Evolutionary conservation across 2,797 vertebrate genomes (phyloP).

Genomic region (Urocyon cinereoargenteus): DNA sequence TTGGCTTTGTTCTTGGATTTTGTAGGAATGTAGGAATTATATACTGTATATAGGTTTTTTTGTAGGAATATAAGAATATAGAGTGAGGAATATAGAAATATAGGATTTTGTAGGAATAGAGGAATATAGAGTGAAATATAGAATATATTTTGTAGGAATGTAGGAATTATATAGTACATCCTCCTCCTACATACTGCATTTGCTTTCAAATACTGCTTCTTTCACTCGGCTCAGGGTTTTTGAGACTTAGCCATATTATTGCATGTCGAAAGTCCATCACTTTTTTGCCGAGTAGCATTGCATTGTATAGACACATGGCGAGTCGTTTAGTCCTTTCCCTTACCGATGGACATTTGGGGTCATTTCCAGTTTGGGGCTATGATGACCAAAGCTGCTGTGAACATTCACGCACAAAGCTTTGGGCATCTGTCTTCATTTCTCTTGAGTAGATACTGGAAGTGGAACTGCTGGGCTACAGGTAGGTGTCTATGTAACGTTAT

Average conservation of each 20-base stretch:
- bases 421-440: neutral
- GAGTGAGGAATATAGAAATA: neutral
- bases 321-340: neutral
- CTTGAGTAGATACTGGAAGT: neutral
- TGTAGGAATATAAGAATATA: neutral
- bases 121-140: too few species aligned
- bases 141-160: neutral
- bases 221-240: neutral
- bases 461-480: neutral
- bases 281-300: neutral
- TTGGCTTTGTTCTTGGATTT: neutral
- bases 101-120: neutral
- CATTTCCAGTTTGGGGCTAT: neutral
- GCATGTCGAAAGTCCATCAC: rapidly evolving
- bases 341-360: neutral
- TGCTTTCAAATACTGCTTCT: neutral
- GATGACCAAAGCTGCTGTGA: neutral
- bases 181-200: neutral
- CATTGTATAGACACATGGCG: neutral
- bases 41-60: neutral
- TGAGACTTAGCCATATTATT: neutral
- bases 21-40: neutral
- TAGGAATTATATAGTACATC: too few species aligned
- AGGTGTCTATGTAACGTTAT: neutral
- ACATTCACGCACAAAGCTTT: rapidly evolving